These are phyloP conservation scores for Neomorphus geoffroyi DNA, from an alignment of 2,797 vertebrate genomes.

Conservation along the genomic window DNA sequence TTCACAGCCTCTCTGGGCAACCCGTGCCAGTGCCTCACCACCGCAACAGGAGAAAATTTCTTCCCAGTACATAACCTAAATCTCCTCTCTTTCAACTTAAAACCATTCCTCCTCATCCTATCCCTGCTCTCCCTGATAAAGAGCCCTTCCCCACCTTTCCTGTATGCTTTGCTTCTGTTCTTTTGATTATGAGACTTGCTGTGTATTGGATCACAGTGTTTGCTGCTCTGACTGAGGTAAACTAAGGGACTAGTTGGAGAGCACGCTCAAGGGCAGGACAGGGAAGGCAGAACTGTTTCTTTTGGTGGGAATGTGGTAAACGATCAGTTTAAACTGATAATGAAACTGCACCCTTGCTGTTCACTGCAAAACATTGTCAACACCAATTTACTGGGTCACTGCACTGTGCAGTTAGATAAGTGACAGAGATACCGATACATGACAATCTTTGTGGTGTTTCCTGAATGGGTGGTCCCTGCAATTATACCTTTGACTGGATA, in stretches of 20 bases:
- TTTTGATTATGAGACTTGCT: background rate
- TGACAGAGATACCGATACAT: background rate
- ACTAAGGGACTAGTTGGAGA: background rate
- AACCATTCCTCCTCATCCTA: too few relatives aligned
- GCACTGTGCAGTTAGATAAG: background rate
- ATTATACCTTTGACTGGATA: background rate
- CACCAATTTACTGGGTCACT: background rate
- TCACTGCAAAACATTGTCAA: conserved; percentile 32
- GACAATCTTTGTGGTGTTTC: background rate
- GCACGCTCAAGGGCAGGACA: background rate
- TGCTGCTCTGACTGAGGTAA: background rate
- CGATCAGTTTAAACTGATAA: conserved; percentile 13
- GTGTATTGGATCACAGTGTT: background rate
- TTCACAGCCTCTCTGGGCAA: too few relatives aligned
- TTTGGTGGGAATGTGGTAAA: background rate
- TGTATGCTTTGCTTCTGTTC: background rate
- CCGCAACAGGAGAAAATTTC: too few relatives aligned
- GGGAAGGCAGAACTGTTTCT: background rate
- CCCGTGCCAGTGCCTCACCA: too few relatives aligned
- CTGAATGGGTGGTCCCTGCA: background rate
- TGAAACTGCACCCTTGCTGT: background rate
- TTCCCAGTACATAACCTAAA: too few relatives aligned
- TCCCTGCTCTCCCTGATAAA: too few relatives aligned
- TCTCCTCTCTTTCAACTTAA: too few relatives aligned
- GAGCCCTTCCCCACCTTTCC: background rate